phyloP scores from a whole-genome alignment of 2,113 vertebrate species.

The Telmatochromis sp. region DNA sequence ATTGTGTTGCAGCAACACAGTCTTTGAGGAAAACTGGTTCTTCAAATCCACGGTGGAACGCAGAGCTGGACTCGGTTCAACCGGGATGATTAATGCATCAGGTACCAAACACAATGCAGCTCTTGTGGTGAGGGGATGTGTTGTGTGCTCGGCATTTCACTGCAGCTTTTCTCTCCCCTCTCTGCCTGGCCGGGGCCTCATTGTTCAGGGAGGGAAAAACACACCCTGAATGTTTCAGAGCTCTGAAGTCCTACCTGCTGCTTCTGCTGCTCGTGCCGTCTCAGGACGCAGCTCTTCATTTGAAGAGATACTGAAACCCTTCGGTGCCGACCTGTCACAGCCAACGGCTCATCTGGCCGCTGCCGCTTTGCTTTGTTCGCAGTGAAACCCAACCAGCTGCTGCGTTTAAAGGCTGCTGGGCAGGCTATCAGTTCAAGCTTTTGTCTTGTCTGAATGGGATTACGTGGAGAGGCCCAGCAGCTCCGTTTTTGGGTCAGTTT shows the following conservation, averaged over 20 bases:
- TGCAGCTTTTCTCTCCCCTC: neutral
- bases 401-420: slow-evolving; percentile 13
- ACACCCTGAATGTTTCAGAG: neutral
- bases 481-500: neutral
- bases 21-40: slow-evolving; percentile 8
- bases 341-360: neutral
- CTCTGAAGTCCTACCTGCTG: neutral
- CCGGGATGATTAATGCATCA: slow-evolving; percentile 55
- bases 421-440: neutral
- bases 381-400: slow-evolving; percentile 22
- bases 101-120: slow-evolving; percentile 58
- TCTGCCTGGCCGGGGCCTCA: neutral
- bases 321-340: neutral
- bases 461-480: neutral
- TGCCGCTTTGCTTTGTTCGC: neutral
- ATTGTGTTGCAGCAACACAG: neutral
- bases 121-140: slow-evolving; percentile 35
- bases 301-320: neutral
- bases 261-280: neutral
- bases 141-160: neutral
- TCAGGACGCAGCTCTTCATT: neutral
- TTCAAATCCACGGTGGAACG: slow-evolving; percentile 39
- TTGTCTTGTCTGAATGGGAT: slow-evolving; percentile 17
- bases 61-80: slow-evolving; percentile 41
- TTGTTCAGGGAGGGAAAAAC: neutral